phyloP scores from a whole-genome alignment of 1,140 invertebrate genomes.

The Diorhabda carinulata region DNA sequence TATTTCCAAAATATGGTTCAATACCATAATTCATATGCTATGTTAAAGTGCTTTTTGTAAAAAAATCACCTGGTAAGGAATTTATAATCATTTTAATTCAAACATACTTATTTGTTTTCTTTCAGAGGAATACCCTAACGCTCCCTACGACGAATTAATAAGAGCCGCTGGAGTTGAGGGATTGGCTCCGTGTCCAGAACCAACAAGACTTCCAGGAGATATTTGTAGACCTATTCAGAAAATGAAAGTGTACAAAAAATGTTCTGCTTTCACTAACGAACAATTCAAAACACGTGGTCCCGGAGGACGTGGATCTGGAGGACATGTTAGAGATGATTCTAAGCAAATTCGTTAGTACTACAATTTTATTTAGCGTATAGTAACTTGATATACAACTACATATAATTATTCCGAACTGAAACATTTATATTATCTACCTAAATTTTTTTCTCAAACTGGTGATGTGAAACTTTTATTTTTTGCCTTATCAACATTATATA shows the following conservation, averaged over 20 bases:
- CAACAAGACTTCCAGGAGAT: conserved; percentile 50
- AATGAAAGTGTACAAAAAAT: conserved; percentile 30
- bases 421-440: too few relatives aligned
- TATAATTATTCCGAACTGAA: too few relatives aligned
- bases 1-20: too few relatives aligned
- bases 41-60: too few relatives aligned
- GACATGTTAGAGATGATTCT: neutral
- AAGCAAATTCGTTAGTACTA: neutral
- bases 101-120: conserved; percentile 20
- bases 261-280: conserved; percentile 13
- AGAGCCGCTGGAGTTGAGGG: conserved; percentile 50
- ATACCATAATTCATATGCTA: too few relatives aligned
- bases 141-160: conserved; percentile 53
- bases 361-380: neutral
- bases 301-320: neutral
- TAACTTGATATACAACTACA: neutral
- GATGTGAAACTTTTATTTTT: too few relatives aligned
- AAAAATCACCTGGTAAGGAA: too few relatives aligned
- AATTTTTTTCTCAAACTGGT: too few relatives aligned
- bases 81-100: neutral
- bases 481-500: too few relatives aligned
- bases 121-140: conserved; percentile 50
- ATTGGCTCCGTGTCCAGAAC: conserved; percentile 50
- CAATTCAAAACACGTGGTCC: neutral
- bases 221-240: conserved; percentile 52